phyloP scores from a whole-genome alignment of 2,113 vertebrate species.

The Hemicordylus capensis region DNA sequence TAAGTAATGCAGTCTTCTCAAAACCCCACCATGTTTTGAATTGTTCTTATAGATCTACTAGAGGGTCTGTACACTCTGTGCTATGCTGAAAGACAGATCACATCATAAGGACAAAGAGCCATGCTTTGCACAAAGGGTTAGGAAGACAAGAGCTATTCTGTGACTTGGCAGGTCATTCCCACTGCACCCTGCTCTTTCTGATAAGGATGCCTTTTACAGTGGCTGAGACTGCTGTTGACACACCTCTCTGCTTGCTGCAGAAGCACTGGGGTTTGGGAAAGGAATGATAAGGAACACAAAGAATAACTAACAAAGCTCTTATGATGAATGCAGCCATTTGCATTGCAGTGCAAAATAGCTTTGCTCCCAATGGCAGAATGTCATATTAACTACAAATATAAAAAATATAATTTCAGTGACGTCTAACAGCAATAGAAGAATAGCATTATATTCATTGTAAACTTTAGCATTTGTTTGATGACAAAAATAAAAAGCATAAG shows the following conservation, averaged over 20 bases:
- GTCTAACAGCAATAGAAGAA: conserved; percentile 35
- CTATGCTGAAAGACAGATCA: conserved; percentile 55
- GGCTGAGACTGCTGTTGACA: conserved; percentile 71
- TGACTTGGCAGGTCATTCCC: conserved; percentile 80
- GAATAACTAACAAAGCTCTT: conserved; percentile 82
- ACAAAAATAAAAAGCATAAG: not conserved
- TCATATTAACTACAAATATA: conserved; percentile 60
- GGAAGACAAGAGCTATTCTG: conserved; percentile 61
- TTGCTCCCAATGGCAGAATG: conserved; percentile 61
- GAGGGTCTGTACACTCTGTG: conserved; percentile 37
- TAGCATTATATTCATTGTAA: conserved; percentile 5
- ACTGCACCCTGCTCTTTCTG: conserved; percentile 76
- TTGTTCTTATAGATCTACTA: conserved; percentile 57
- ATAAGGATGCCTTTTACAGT: conserved; percentile 86
- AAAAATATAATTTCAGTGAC: conserved; percentile 57
- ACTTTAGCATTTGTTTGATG: conserved; percentile 29
- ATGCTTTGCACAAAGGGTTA: conserved; percentile 64
- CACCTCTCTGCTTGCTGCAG: conserved; percentile 64
- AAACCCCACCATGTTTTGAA: conserved; percentile 52
- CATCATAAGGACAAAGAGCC: conserved; percentile 73
- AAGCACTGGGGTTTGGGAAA: conserved; percentile 62
- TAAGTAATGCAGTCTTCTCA: conserved; percentile 11
- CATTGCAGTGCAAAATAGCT: conserved; percentile 78
- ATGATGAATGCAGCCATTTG: conserved; percentile 80
- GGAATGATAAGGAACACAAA: conserved; percentile 83